These are phyloP conservation scores for Triplophysa dalaica DNA, from an alignment of 2,113 vertebrate genomes.

Conservation along the genomic window DNA sequence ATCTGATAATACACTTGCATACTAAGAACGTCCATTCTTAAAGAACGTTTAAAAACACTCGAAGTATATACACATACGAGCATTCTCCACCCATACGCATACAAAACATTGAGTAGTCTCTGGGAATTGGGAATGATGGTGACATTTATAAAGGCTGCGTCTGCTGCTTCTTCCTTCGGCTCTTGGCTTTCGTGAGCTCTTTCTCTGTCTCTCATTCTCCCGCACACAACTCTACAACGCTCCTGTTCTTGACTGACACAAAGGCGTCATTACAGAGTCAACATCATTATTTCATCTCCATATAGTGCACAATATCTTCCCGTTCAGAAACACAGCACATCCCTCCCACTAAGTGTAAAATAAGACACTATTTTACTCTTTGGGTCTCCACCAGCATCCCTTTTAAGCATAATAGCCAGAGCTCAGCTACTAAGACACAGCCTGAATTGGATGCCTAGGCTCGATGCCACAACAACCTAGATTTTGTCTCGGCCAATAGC, in stretches of 20 bases:
- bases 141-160: slow-evolving; percentile 47
- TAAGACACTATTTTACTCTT: slow-evolving; percentile 35
- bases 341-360: slow-evolving; percentile 21
- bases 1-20: slow-evolving; percentile 2
- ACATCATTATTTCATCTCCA: not conserved
- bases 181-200: slow-evolving; percentile 25
- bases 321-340: slow-evolving; percentile 9
- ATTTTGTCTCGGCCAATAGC: not conserved
- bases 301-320: not conserved
- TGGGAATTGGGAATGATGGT: slow-evolving; percentile 28
- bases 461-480: not conserved
- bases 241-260: slow-evolving; percentile 63
- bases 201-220: slow-evolving; percentile 42
- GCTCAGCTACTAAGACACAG: slow-evolving; percentile 5
- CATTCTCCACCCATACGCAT: slow-evolving; percentile 15
- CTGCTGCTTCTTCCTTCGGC: slow-evolving; percentile 18
- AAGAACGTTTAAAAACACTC: slow-evolving; percentile 40
- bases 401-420: not conserved
- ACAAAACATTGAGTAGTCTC: slow-evolving; percentile 29
- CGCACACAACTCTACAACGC: slow-evolving; percentile 37
- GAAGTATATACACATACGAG: slow-evolving; percentile 27
- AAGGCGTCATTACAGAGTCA: slow-evolving; percentile 9
- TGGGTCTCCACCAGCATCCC: slow-evolving; percentile 17
- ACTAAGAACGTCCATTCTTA: slow-evolving; percentile 10
- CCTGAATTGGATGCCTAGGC: slow-evolving; percentile 6